Conservation (phyloP, 2,888 invertebrate species). For the Nezara viridula region DNA sequence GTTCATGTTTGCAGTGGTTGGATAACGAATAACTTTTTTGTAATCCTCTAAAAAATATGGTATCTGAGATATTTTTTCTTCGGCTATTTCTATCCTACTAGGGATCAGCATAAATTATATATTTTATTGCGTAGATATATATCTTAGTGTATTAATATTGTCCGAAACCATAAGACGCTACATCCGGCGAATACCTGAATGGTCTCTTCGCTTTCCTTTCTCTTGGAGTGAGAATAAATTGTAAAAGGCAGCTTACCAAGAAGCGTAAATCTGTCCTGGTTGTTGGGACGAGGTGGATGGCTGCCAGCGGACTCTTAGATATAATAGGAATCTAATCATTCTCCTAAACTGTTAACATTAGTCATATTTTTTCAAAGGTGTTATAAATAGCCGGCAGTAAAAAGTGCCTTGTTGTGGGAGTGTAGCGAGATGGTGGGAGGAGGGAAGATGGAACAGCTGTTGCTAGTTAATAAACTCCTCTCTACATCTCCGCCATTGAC, state of each 20-base stretch:
- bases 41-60: neutral
- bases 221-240: neutral
- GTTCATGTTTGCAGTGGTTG: no score
- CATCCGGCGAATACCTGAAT: neutral
- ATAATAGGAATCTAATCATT: conserved; percentile 58
- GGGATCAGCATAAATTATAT: neutral
- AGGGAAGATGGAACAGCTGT: conserved; percentile 45
- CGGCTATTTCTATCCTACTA: neutral
- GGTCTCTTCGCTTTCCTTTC: neutral
- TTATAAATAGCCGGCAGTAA: neutral
- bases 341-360: conserved; percentile 57
- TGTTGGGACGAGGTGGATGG: conserved; percentile 7
- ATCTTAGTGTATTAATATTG: neutral
- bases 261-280: conserved; percentile 18
- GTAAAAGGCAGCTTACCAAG: neutral
- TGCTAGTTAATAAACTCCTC: conserved; percentile 52
- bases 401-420: conserved; percentile 43
- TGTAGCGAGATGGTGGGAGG: no score
- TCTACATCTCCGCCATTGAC: neutral
- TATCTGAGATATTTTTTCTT: neutral
- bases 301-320: conserved; percentile 24
- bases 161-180: neutral
- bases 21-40: no score
- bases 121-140: neutral
- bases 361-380: conserved; percentile 56